Base-by-base conservation (phyloP, 2,888 invertebrate genomes). In the Hydrotaea diabolus region DNA sequence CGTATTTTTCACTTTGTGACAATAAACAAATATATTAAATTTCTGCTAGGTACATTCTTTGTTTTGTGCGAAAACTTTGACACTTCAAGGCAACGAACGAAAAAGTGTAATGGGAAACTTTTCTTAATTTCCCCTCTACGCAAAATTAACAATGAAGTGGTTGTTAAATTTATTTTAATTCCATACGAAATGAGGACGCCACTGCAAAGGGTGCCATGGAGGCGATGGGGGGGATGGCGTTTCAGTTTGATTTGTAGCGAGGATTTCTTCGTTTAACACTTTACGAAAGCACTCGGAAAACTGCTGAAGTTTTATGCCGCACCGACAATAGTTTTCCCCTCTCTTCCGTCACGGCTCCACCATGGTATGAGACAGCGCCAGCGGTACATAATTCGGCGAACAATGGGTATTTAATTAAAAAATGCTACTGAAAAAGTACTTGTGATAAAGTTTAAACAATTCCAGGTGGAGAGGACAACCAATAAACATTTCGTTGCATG, bases 321-420 rank as follows among this genome's bases (percentile, higher is more conserved):
- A 26, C 26, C 7, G 59, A 59, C 5, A 26, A 26, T 26, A 59
- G 26, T 59, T 4, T 7, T n/a, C n/a, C n/a, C n/a, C n/a, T n/a
- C n/a, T n/a, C n/a, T n/a, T n/a, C n/a, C n/a, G n/a, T n/a, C n/a
- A n/a, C n/a, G n/a, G 9, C 43, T 11, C 43, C 43, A 13, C 9
- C 43, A 13, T 13, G 3, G 62, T 26, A 31, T 31, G 31, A 31
- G 7, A 4, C 31, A 31, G 31, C 2, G n/a, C n/a, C n/a, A n/a
- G n/a, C n/a, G n/a, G n/a, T n/a, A n/a, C n/a, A n/a, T n/a, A 13
- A 55, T 57, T 71, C 77, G 71, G 72, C 8, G 64, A 78, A 39
- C 83, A 83, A 83, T 83, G 77, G 55, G 17, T 57, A 71, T 81
- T 84, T 77, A 84, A 84, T 84, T 84, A 81, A 81, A 84, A 84